Evolutionary conservation across 2,888 invertebrate species (phyloP).

Genomic region (Coleophora flavipennella): DNA sequence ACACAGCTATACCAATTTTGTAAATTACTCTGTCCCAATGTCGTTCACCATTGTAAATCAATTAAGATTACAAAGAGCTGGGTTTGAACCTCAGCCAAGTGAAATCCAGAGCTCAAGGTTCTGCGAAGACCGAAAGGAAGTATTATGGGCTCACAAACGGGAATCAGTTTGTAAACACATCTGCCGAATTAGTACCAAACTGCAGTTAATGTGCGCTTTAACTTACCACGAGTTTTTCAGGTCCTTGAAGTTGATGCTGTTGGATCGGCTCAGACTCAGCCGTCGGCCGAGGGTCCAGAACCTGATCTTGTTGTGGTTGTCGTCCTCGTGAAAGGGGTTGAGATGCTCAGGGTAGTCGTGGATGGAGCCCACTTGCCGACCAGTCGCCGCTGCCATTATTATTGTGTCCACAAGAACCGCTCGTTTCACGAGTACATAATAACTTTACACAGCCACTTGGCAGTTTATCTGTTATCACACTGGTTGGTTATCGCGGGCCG

Average conservation of each 20-base stretch:
- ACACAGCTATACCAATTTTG: no score
- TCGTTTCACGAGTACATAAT: conserved; percentile 68
- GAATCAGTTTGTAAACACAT: no score
- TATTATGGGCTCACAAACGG: no score
- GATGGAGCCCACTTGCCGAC: conserved; percentile 70
- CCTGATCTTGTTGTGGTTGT: conserved; percentile 74
- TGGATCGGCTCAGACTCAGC: conserved; percentile 61
- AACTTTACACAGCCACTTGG: conserved; percentile 41
- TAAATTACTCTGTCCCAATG: no score
- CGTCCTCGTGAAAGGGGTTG: conserved; percentile 82
- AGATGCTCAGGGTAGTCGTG: conserved; percentile 84
- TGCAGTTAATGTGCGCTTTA: background rate
- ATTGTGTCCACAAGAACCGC: conserved; percentile 33
- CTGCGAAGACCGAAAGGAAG: no score
- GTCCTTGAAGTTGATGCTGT: conserved; percentile 76
- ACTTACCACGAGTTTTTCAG: conserved; percentile 75
- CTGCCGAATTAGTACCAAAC: no score
- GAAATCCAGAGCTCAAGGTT: no score
- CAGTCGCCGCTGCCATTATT: conserved; percentile 58
- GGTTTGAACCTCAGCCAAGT: no score
- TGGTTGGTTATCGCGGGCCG: conserved; percentile 52
- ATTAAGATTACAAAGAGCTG: no score
- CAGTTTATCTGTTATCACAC: conserved; percentile 64
- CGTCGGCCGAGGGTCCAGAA: conserved; percentile 75
- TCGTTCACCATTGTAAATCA: no score